Base-by-base conservation (phyloP, 1,140 invertebrate species). In the Dufourea novaeangliae region DNA sequence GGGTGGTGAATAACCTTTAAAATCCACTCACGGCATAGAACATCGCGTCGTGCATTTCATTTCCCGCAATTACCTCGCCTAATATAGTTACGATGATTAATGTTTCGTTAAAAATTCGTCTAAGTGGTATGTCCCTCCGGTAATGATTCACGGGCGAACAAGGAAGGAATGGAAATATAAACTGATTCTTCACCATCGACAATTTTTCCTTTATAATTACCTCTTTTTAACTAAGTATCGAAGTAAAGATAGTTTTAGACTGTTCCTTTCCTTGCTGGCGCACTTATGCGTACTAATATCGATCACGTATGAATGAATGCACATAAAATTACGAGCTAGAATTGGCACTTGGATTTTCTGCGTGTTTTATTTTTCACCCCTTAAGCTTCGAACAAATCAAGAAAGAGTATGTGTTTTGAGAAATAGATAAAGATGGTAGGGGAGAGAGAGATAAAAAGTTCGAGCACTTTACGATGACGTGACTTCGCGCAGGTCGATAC, bases 321-420 rank as follows among this genome's bases (percentile, higher is more conserved):
- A 84, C 62, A 57, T 74, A 72, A 61, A 73, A 86, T 79, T 86
- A 83, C 11, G 56, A 67, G 77, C 83, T 89, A 88, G 73, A 82
- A 88, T 89, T 89, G 88, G 88, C 88, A 89, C 88, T 88, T 89
- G 82, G 52, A 84, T 78, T 75, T 70, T 82, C 71, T 78, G 68
- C 25, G 46, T 73, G 54, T 64, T 73, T 44, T 69, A 34, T 27
- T 27, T n/a, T 29, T 37, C 20, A 2, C 17, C 52, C 63, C 8
- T 59, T 66, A 76, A 50, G 54, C 39, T 70, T 71, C 17, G 50
- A 57, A 62, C 22, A 61, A 80, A 64, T 64, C 1, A 78, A 83
- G 39, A 72, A 68, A 52, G 63, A 75, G 34, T 29, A 20, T 29
- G 44, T 20, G n/a, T 57, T 25, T n/a, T 54, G 17, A 20, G 6